These are phyloP conservation scores for Odontophorus gujanensis DNA, from an alignment of 2,113 vertebrate species.

Conservation along the genomic window DNA sequence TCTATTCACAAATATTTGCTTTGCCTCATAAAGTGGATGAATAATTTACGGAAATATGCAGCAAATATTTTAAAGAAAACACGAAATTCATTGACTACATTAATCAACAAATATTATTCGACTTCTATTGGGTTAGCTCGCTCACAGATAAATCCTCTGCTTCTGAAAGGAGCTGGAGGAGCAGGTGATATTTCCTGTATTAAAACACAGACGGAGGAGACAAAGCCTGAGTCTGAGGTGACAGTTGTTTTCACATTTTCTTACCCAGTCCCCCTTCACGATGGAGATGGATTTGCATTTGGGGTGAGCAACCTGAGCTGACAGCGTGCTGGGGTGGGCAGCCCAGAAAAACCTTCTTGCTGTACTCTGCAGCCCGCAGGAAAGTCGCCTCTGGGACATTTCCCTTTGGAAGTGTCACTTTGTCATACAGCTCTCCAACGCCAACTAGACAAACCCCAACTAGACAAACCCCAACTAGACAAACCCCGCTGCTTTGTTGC, in stretches of 20 bases:
- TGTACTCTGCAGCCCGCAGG: neutral
- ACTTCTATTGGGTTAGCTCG: slow-evolving; percentile 35
- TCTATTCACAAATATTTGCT: slow-evolving; percentile 73
- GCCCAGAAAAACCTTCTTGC: neutral
- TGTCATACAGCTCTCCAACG: neutral
- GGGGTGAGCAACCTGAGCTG: too few species aligned
- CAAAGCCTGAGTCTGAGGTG: neutral
- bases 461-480: neutral
- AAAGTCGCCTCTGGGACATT: neutral
- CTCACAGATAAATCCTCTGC: slow-evolving; percentile 50
- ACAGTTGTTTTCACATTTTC: fast-evolving
- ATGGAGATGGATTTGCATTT: fast-evolving
- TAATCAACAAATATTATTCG: slow-evolving; percentile 70
- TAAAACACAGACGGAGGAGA: neutral
- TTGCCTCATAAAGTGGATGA: slow-evolving; percentile 58
- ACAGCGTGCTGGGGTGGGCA: too few species aligned
- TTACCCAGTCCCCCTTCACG: neutral
- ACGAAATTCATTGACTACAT: slow-evolving; percentile 56
- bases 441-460: neutral
- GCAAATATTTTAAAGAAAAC: slow-evolving; percentile 65
- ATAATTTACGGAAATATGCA: slow-evolving; percentile 52
- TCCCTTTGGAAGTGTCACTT: neutral
- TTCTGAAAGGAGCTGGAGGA: slow-evolving; percentile 38
- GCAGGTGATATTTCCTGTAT: neutral
- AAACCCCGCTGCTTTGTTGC: neutral